These are phyloP conservation scores for Cricetomys ansorgei DNA, from an alignment of 2,113 vertebrate species.

Conservation along the genomic window DNA sequence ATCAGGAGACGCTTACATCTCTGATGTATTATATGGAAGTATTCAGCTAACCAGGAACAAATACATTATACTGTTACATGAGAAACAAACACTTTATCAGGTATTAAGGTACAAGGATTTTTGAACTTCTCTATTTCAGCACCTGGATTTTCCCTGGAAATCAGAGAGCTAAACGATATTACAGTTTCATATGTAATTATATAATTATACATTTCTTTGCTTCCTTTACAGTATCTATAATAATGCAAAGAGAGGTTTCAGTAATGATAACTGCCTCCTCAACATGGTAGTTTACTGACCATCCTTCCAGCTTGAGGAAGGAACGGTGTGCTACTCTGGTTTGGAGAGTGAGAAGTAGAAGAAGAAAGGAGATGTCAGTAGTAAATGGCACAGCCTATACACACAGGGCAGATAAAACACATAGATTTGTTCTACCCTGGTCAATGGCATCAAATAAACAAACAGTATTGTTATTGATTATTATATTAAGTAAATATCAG, in stretches of 20 bases:
- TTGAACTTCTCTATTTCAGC: background rate
- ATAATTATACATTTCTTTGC: background rate
- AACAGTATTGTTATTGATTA: constrained; percentile 79
- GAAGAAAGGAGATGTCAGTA: background rate
- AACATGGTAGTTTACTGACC: background rate
- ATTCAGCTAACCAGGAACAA: constrained; percentile 3
- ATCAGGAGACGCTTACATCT: background rate
- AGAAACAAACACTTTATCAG: background rate
- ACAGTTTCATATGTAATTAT: background rate
- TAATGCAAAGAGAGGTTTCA: background rate
- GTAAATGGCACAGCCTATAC: background rate
- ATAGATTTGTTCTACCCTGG: constrained; percentile 47
- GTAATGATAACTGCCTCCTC: background rate
- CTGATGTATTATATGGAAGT: background rate
- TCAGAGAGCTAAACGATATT: background rate
- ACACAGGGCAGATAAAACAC: constrained; percentile 8
- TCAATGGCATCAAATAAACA: constrained; percentile 75
- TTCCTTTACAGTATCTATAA: background rate
- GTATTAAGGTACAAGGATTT: background rate
- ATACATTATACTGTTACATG: background rate
- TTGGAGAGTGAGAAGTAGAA: background rate
- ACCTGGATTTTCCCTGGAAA: background rate
- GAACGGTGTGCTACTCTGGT: background rate
- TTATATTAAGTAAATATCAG: constrained; percentile 80
- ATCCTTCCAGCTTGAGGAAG: constrained; percentile 29